phyloP scores from a whole-genome alignment of 2,888 invertebrate species.

The Monochamus alternatus region DNA sequence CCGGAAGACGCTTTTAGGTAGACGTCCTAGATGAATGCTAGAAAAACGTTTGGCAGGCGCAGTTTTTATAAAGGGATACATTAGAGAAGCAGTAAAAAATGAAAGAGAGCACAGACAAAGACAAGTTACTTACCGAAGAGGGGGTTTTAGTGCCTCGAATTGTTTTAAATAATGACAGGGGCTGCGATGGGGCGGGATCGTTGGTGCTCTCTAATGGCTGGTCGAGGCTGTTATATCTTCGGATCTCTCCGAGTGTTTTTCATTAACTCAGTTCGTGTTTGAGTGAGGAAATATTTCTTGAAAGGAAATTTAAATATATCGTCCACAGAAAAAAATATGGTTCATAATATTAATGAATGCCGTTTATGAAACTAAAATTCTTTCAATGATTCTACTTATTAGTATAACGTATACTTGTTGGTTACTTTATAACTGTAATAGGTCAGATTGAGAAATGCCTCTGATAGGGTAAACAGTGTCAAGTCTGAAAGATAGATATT shows the following conservation, averaged over 20 bases:
- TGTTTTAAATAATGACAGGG: slow-evolving; percentile 34
- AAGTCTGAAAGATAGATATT: too few relatives aligned
- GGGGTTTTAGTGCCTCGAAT: slow-evolving; percentile 21
- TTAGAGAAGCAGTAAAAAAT: slow-evolving; percentile 24
- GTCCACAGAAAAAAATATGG: too few relatives aligned
- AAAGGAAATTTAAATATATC: too few relatives aligned
- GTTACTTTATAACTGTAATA: too few relatives aligned
- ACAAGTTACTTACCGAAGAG: slow-evolving; percentile 28
- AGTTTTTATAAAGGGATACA: slow-evolving; percentile 30
- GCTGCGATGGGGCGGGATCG: slow-evolving; percentile 16
- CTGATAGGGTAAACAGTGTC: too few relatives aligned
- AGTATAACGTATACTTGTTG: too few relatives aligned
- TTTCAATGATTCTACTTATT: too few relatives aligned
- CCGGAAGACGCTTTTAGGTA: slow-evolving; percentile 32
- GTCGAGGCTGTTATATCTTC: not conserved
- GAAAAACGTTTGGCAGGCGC: slow-evolving; percentile 18
- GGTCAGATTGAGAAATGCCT: too few relatives aligned
- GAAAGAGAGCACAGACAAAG: slow-evolving; percentile 10
- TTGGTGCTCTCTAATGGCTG: slow-evolving; percentile 14
- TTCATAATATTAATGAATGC: too few relatives aligned
- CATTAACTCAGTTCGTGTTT: not conserved
- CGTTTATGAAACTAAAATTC: too few relatives aligned
- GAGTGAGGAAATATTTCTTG: too few relatives aligned
- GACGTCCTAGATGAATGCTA: slow-evolving; percentile 14
- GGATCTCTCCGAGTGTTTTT: not conserved